A percentile compares a stretch with the other conserved stretches of the same genome.
Evolutionary conservation across 2,113 vertebrate genomes (phyloP).

Genomic region (Glaucomys volans): DNA sequence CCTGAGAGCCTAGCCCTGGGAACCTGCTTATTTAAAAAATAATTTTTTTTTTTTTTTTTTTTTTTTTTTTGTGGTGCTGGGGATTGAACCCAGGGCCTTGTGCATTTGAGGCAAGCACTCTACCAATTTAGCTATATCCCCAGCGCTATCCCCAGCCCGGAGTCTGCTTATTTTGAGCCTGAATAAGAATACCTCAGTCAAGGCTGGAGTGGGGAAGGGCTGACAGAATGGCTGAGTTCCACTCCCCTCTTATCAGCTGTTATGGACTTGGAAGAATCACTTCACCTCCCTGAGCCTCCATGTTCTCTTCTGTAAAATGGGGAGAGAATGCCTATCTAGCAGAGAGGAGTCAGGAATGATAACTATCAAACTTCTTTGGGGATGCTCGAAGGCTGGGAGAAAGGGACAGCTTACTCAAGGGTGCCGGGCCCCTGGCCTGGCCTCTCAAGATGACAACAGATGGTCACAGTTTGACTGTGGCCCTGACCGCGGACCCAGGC

Average conservation of each 20-base stretch:
- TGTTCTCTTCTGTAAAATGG: slow-evolving; percentile 3
- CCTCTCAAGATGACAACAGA: slow-evolving; percentile 83
- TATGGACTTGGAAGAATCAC: background rate
- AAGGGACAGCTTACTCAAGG: slow-evolving; percentile 28
- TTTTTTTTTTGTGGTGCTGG: no score
- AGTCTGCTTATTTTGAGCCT: background rate
- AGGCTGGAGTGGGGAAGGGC: background rate
- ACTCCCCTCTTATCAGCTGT: background rate
- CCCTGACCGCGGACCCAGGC: slow-evolving; percentile 79
- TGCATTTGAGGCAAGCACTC: no score
- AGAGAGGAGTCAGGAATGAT: background rate
- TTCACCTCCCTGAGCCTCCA: background rate
- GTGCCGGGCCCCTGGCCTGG: slow-evolving; percentile 57
- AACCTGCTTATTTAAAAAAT: no score
- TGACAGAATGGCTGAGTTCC: background rate
- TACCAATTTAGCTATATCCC: no score
- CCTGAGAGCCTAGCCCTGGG: background rate
- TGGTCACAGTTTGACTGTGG: slow-evolving; percentile 88
- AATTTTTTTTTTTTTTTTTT: no score
- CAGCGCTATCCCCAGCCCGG: background rate
- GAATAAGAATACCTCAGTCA: background rate
- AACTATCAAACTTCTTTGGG: slow-evolving; percentile 1
- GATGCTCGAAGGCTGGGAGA: background rate
- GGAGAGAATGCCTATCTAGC: background rate
- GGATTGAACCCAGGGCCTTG: no score